Conservation (phyloP, 2,113 vertebrate species). For the Macquaria australasica region DNA sequence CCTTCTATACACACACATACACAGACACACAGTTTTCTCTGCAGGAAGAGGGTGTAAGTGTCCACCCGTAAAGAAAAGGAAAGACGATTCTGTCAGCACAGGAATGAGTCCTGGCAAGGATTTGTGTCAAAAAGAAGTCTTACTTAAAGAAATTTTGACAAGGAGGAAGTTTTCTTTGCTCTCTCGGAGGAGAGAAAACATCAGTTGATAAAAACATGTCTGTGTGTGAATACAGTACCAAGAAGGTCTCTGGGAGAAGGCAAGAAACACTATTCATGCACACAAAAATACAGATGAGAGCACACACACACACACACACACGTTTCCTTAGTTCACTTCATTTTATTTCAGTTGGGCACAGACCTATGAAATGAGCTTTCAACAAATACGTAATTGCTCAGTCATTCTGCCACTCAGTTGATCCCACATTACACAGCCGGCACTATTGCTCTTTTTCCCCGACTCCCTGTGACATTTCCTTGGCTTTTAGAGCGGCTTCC, state of each 20-base stretch:
- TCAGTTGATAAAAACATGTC: conserved; percentile 16
- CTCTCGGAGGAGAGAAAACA: conserved; percentile 43
- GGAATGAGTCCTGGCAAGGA: conserved; percentile 51
- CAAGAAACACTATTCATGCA: background rate
- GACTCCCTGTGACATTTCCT: conserved; percentile 66
- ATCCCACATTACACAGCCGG: conserved; percentile 80
- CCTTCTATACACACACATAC: conserved; percentile 55
- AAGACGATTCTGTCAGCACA: conserved; percentile 73
- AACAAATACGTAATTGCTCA: conserved; percentile 83
- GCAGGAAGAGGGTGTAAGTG: conserved; percentile 28
- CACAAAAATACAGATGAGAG: background rate
- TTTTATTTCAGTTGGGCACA: conserved; percentile 66
- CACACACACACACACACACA: conserved; percentile 18
- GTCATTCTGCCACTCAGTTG: conserved; percentile 78
- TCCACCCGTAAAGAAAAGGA: conserved; percentile 41
- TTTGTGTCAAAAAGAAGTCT: conserved; percentile 59
- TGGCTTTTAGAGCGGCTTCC: conserved; percentile 68
- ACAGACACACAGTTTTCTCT: conserved; percentile 34
- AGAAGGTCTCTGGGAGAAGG: background rate
- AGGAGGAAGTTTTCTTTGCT: conserved; percentile 60
- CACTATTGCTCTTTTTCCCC: conserved; percentile 57
- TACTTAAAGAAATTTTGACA: conserved; percentile 45
- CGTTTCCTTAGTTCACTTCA: conserved; percentile 35
- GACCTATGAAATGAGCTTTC: conserved; percentile 75
- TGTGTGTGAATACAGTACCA: conserved; percentile 14